Conservation (phyloP, 1,140 invertebrate genomes). For the Agraylea sexmaculata region DNA sequence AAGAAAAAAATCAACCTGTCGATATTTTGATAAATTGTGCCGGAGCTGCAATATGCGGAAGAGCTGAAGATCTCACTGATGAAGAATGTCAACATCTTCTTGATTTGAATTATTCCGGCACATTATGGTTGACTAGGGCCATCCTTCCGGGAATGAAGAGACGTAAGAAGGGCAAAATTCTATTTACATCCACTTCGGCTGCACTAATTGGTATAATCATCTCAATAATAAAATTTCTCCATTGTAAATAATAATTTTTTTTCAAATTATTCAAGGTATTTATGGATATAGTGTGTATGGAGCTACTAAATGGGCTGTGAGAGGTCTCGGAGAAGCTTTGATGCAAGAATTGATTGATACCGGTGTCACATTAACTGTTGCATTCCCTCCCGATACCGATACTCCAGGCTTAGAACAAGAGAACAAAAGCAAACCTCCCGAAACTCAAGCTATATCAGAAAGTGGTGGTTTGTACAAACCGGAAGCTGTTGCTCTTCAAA, state of each 20-base stretch:
- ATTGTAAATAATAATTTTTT: constrained; percentile 7
- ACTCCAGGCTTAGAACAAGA: constrained; percentile 90
- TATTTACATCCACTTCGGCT: constrained; percentile 82
- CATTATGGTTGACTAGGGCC: constrained; percentile 56
- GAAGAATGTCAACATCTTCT: constrained; percentile 60
- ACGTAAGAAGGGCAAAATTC: constrained; percentile 60
- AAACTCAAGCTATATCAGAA: constrained; percentile 81
- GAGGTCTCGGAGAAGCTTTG: constrained; percentile 87
- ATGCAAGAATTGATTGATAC: constrained; percentile 82
- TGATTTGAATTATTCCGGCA: constrained; percentile 61
- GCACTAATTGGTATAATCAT: constrained; percentile 64
- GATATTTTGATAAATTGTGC: constrained; percentile 89
- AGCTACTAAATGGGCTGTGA: constrained; percentile 86
- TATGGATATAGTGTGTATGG: constrained; percentile 89
- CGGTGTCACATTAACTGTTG: constrained; percentile 74
- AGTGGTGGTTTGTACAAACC: constrained; percentile 64
- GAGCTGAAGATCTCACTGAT: constrained; percentile 68
- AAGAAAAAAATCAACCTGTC: constrained; percentile 54
- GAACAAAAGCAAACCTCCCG: constrained; percentile 72
- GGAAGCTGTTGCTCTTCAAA: constrained; percentile 64
- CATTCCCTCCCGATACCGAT: constrained; percentile 92
- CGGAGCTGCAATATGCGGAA: constrained; percentile 65
- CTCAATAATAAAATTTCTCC: constrained; percentile 1
- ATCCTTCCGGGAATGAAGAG: constrained; percentile 59
- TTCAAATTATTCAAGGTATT: constrained; percentile 39